Evolutionary conservation across 2,888 invertebrate genomes (phyloP).

Genomic region (Steinernema carpocapsae): DNA sequence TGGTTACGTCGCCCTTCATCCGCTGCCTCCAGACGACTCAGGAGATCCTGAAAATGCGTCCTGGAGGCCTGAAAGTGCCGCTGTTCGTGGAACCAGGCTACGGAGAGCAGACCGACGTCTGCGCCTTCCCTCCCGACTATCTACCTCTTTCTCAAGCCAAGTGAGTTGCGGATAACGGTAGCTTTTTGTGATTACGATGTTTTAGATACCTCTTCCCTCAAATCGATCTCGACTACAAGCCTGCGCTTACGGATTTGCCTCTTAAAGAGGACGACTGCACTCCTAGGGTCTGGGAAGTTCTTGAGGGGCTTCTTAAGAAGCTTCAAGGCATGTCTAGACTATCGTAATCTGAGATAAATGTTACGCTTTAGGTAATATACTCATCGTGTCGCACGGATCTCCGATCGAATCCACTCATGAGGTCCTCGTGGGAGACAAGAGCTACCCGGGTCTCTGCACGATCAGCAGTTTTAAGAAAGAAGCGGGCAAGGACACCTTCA

Average conservation of each 20-base stretch:
- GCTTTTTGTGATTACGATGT: neutral
- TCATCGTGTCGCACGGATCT: constrained; percentile 63
- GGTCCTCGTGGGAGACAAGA: constrained; percentile 54
- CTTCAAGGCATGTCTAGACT: no score
- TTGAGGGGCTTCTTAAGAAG: constrained; percentile 50
- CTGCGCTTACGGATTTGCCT: constrained; percentile 49
- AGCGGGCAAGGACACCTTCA: constrained; percentile 34
- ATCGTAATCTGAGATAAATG: no score
- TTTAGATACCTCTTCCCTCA: constrained; percentile 46
- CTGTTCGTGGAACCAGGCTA: constrained; percentile 64
- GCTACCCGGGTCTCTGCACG: constrained; percentile 62
- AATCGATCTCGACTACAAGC: constrained; percentile 56
- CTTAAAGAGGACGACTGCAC: constrained; percentile 45
- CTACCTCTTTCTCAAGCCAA: constrained; percentile 49
- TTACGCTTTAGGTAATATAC: no score
- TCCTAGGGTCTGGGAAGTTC: constrained; percentile 48
- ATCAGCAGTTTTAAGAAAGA: constrained; percentile 37
- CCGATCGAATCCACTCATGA: constrained; percentile 62
- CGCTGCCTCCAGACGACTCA: constrained; percentile 62
- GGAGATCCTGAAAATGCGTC: constrained; percentile 37
- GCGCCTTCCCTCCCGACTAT: constrained; percentile 53
- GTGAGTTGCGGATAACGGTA: constrained; percentile 43
- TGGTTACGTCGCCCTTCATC: constrained; percentile 63
- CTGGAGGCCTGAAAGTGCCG: constrained; percentile 33
- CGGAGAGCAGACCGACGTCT: constrained; percentile 57